Evolutionary conservation across 1,140 invertebrate genomes (phyloP).

Genomic region (Chironomus striatipennis): DNA sequence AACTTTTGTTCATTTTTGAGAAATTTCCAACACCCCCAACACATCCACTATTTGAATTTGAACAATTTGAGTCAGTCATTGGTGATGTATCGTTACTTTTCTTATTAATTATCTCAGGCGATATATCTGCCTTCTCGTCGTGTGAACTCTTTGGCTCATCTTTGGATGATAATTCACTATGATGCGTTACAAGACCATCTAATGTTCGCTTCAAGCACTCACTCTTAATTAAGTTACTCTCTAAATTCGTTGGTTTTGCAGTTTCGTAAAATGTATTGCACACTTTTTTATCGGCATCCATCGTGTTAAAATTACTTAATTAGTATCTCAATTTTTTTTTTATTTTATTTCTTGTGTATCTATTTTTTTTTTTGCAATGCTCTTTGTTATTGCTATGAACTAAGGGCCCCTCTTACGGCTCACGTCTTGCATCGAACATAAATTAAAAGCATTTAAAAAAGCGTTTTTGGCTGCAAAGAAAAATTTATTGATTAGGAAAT

Average conservation of each 20-base stretch:
- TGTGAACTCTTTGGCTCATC: not conserved
- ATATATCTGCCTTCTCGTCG: not conserved
- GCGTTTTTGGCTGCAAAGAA: constrained; percentile 2
- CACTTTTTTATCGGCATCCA: constrained; percentile 16
- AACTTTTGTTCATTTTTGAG: not conserved
- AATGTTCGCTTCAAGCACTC: not conserved
- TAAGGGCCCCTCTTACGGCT: not conserved
- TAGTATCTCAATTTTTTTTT: not conserved
- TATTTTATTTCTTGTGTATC: not conserved
- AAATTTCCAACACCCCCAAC: not conserved
- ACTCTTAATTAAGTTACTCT: constrained; percentile 17
- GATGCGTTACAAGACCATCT: not conserved
- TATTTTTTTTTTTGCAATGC: not conserved
- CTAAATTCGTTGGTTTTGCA: constrained; percentile 19
- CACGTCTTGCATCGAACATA: not conserved
- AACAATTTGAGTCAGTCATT: not conserved
- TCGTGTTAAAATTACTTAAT: not conserved
- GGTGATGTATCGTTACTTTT: constrained; percentile 15
- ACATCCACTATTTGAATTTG: not conserved
- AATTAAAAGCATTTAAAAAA: not conserved
- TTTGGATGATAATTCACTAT: not conserved
- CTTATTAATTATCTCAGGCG: constrained; percentile 13
- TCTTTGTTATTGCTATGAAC: not conserved
- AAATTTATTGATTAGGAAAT: constrained; percentile 15
- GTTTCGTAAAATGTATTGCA: constrained; percentile 18